These are phyloP conservation scores for Dasypolia templi DNA, from an alignment of 2,888 invertebrate species.

Conservation along the genomic window DNA sequence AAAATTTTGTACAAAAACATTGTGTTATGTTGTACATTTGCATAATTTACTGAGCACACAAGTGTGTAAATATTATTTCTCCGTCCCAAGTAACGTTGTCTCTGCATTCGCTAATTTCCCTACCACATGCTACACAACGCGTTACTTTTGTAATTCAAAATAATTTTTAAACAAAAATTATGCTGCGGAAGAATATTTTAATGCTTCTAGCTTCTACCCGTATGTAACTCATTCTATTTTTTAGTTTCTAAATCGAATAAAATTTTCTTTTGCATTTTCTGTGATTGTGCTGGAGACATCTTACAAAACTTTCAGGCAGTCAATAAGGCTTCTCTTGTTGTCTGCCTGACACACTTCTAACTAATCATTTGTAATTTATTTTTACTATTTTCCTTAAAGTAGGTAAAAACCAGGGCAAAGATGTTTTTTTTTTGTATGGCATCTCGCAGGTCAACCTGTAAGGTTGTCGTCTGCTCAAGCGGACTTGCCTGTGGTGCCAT, in stretches of 20 bases:
- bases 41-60: constrained; percentile 47
- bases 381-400: neutral
- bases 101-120: constrained; percentile 50
- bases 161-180: neutral
- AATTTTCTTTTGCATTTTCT: neutral
- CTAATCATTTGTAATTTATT: neutral
- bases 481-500: too few relatives aligned
- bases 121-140: constrained; percentile 42
- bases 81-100: constrained; percentile 35
- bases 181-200: neutral
- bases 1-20: constrained; percentile 19
- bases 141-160: constrained; percentile 31
- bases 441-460: too few relatives aligned
- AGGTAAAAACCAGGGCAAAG: neutral
- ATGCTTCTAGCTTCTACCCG: neutral
- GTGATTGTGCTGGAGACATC: neutral
- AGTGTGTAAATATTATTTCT: constrained; percentile 35
- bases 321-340: neutral
- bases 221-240: neutral
- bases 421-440: too few relatives aligned
- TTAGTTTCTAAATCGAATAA: neutral
- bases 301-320: too few relatives aligned
- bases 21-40: constrained; percentile 37
- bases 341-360: too few relatives aligned
- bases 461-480: too few relatives aligned